Conservation (phyloP, 2,797 vertebrate genomes). For the Gallinago solitaria region DNA sequence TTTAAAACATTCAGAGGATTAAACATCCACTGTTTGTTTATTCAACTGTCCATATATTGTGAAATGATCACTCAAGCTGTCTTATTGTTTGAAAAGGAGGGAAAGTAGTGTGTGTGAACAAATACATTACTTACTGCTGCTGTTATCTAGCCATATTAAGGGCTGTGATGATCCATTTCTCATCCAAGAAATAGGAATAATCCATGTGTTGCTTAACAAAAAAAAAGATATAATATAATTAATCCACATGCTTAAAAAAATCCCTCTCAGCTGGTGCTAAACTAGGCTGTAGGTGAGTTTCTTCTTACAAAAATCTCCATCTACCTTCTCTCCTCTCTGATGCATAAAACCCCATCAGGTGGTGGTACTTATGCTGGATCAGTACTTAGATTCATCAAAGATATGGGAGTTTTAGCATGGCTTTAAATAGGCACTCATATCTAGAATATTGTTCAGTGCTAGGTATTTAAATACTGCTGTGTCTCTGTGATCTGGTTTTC, state of each 20-base stretch:
- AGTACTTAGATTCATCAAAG: neutral
- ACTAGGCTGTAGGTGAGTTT: neutral
- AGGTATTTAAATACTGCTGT: neutral
- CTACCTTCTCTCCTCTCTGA: neutral
- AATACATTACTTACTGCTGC: constrained; percentile 75
- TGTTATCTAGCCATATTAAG: constrained; percentile 77
- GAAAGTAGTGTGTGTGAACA: neutral
- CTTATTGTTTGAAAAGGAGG: neutral
- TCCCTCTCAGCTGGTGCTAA: neutral
- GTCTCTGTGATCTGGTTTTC: neutral
- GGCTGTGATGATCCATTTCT: constrained; percentile 78
- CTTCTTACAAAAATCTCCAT: neutral
- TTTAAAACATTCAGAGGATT: neutral
- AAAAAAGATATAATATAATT: neutral
- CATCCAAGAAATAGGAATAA: constrained; percentile 82
- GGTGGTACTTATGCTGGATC: neutral
- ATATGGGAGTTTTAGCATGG: neutral
- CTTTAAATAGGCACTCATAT: neutral
- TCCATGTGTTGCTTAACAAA: constrained; percentile 76
- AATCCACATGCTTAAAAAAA: constrained; percentile 5
- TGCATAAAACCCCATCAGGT: neutral
- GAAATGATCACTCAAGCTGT: neutral
- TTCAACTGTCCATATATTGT: neutral
- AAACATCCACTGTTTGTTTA: neutral
- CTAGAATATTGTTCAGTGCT: neutral